Evolutionary conservation across 2,888 invertebrate genomes (phyloP), one percentile per base, ranked within the genome.

Genomic region (Archips crataeganus): DNA sequence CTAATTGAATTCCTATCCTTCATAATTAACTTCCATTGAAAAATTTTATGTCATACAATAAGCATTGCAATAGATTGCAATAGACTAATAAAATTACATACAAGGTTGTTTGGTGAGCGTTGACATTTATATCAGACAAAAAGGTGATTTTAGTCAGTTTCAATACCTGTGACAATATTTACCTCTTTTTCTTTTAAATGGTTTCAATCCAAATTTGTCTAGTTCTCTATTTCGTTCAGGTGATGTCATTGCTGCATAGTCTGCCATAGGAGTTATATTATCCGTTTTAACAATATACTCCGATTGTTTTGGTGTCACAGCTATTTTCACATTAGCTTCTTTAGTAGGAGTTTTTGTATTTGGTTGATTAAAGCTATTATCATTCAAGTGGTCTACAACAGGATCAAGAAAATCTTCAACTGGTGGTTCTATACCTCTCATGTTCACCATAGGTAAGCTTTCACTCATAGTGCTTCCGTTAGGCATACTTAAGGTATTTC

Each of bases 171-270:
- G 23, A 23, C 23, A 13, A 32, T 63, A 42, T 15, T 64, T 80
- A 95, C 95, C 95, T 91, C 95, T 91, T 88, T 95, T 95, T 71
- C 96, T 92, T 85, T 96, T 96, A 32, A 97, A 90, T 2, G 96
- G 96, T 83, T 96, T 97, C 6, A 97, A 87, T 2, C 97, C 97
- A 89, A 95, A 96, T 83, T 95, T 96, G 76, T 95, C 94, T 6
- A 97, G 85, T 82, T 96, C 95, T 75, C 88, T 90, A 75, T 95
- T 89, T 47, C 96, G 89, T 78, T 95, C 93, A 0, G 96, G 95
- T 34, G 96, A 95, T 47, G 93, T 84, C 95, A 96, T 95, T 6
- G 85, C 81, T 32, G 90, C 90, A 81, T 95, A 97, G 82, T 96
- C 91, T 1, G 94, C 88, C 87, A 96, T 95, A 3, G 96, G 95